Evolutionary conservation across 1,140 invertebrate genomes (phyloP).

Genomic region (Mesaphorura yosii): DNA sequence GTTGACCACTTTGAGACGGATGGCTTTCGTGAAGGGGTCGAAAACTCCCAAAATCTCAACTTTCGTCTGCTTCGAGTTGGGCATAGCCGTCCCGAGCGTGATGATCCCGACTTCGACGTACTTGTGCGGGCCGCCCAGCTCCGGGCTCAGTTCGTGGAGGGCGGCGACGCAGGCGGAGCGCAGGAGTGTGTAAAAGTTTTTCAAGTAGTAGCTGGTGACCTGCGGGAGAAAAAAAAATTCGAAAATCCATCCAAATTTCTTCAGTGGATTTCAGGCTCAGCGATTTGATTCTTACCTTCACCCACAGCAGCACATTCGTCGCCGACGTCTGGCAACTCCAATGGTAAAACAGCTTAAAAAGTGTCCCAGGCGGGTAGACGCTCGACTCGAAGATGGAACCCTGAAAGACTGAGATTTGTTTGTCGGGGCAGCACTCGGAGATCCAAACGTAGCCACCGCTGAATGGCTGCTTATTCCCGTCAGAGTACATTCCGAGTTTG

Average conservation of each 20-base stretch:
- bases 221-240: conserved; percentile 15
- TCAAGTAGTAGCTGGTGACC: conserved; percentile 55
- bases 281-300: conserved; percentile 48
- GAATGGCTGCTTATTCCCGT: conserved; percentile 67
- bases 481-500: conserved; percentile 57
- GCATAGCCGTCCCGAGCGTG: conserved; percentile 56
- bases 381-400: conserved; percentile 75
- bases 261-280: background rate
- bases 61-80: conserved; percentile 46
- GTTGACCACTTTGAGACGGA: conserved; percentile 66
- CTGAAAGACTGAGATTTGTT: conserved; percentile 70
- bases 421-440: conserved; percentile 65
- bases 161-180: conserved; percentile 63
- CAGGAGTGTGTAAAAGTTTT: conserved; percentile 64
- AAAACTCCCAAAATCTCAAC: conserved; percentile 78
- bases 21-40: conserved; percentile 56
- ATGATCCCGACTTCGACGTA: conserved; percentile 70
- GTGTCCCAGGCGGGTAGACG: conserved; percentile 61
- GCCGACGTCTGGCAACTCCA: conserved; percentile 80
- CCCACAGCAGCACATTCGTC: conserved; percentile 74
- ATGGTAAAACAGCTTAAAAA: conserved; percentile 75
- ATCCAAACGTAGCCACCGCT: conserved; percentile 84
- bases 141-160: conserved; percentile 56
- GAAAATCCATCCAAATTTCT: conserved; percentile 23
- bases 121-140: conserved; percentile 54